phyloP scores from a whole-genome alignment of 2,888 invertebrate genomes.

The Darwinula stevensoni region DNA sequence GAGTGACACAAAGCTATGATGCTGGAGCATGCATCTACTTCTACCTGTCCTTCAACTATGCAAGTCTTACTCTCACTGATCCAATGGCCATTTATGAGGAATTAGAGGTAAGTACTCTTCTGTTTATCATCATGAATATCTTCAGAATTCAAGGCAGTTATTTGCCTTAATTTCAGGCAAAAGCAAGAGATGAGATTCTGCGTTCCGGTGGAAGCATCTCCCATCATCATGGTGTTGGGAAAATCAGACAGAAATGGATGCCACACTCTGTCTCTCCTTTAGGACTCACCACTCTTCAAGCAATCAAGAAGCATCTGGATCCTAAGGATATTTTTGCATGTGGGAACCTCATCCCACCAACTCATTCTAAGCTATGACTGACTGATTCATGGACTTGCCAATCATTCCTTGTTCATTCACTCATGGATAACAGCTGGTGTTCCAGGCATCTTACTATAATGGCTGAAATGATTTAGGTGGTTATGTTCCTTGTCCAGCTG shows the following conservation, averaged over 20 bases:
- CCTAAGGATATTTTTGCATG: constrained; percentile 79
- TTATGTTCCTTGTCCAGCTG: no score
- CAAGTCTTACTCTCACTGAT: constrained; percentile 22
- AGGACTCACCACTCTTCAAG: constrained; percentile 41
- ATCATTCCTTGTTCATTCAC: no score
- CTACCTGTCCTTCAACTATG: constrained; percentile 53
- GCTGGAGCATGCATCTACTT: constrained; percentile 89
- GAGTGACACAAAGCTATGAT: constrained; percentile 89
- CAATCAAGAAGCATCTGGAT: constrained; percentile 61
- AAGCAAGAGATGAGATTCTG: constrained; percentile 69
- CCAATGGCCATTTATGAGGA: constrained; percentile 51
- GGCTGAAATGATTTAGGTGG: no score
- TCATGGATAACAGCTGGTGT: no score
- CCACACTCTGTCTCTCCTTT: constrained; percentile 46
- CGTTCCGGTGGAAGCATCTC: constrained; percentile 71
- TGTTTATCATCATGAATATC: constrained; percentile 4
- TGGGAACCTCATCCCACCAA: constrained; percentile 33
- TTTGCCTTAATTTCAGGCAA: constrained; percentile 18
- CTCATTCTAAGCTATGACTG: no score
- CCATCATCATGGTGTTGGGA: constrained; percentile 91
- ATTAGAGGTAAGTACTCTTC: constrained; percentile 31
- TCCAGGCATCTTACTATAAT: no score
- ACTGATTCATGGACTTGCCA: no score
- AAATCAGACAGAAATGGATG: constrained; percentile 62
- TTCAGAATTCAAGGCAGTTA: constrained; percentile 6